phyloP scores from a whole-genome alignment of 2,113 vertebrate genomes.

The Chascanopsetta lugubris region DNA sequence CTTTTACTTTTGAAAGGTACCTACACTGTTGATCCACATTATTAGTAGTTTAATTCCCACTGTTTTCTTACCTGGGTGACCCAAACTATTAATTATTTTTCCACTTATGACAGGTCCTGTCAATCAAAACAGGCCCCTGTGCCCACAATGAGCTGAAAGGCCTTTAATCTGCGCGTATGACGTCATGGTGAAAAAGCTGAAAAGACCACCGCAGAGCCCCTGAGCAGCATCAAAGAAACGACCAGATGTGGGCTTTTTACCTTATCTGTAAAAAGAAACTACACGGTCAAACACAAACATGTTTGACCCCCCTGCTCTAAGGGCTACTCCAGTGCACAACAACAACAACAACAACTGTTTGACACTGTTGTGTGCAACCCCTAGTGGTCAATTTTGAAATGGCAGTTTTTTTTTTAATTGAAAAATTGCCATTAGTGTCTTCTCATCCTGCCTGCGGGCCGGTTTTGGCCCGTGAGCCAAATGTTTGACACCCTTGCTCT shows the following conservation, averaged over 20 bases:
- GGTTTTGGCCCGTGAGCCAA: too few species aligned
- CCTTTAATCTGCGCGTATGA: slow-evolving; percentile 2
- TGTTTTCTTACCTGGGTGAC: too few species aligned
- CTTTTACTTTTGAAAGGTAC: slow-evolving; percentile 3
- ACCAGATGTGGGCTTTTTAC: background rate
- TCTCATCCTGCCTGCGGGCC: too few species aligned
- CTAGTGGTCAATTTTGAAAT: too few species aligned
- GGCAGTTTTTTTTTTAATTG: too few species aligned
- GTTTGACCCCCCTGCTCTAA: too few species aligned
- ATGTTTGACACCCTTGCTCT: too few species aligned
- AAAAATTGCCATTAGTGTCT: too few species aligned
- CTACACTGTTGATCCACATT: background rate
- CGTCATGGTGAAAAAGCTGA: background rate
- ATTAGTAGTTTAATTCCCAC: too few species aligned
- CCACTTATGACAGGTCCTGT: background rate
- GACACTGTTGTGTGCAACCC: background rate
- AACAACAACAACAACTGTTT: too few species aligned
- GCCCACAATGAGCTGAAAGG: background rate
- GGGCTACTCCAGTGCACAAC: too few species aligned
- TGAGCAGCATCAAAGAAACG: background rate
- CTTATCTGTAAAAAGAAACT: background rate
- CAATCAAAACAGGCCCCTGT: background rate
- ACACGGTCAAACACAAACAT: background rate
- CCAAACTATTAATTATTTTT: background rate
- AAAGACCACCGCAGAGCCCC: background rate